phyloP scores from a whole-genome alignment of 2,113 vertebrate species.

The Pedetes capensis region DNA sequence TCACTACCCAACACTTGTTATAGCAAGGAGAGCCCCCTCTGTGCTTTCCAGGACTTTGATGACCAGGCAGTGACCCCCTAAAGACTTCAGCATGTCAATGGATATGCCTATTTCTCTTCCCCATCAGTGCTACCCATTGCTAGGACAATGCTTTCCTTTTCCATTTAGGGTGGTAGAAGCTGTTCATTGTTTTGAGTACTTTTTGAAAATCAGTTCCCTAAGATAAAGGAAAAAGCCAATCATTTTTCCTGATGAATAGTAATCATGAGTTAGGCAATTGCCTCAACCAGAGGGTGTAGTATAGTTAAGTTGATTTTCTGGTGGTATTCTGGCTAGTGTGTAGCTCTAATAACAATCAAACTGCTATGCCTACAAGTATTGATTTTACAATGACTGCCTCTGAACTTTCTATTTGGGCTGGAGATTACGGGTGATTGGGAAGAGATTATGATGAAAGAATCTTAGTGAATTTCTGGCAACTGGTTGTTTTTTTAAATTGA shows the following conservation, averaged over 20 bases:
- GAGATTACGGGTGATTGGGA: not conserved
- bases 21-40: slow-evolving; percentile 61
- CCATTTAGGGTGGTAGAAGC: slow-evolving; percentile 68
- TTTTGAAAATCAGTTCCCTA: slow-evolving; percentile 71
- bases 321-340: not conserved
- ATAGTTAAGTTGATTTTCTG: not conserved
- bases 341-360: not conserved
- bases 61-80: slow-evolving; percentile 62
- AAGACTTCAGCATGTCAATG: slow-evolving; percentile 75
- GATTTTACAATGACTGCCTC: slow-evolving; percentile 11
- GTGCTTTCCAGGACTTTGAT: slow-evolving; percentile 73
- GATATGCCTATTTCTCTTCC: slow-evolving; percentile 68
- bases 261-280: slow-evolving; percentile 15
- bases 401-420: slow-evolving; percentile 8
- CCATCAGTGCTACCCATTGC: slow-evolving; percentile 68
- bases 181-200: slow-evolving; percentile 59
- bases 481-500: slow-evolving; percentile 37
- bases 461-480: slow-evolving; percentile 18
- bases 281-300: not conserved
- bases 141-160: slow-evolving; percentile 65
- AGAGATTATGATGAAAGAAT: not conserved
- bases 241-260: slow-evolving; percentile 57
- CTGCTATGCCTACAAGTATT: not conserved
- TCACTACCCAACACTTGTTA: slow-evolving; percentile 62
- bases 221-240: slow-evolving; percentile 54